These are phyloP conservation scores for Parasteatoda lunata DNA, from an alignment of 2,888 invertebrate genomes.

Conservation along the genomic window DNA sequence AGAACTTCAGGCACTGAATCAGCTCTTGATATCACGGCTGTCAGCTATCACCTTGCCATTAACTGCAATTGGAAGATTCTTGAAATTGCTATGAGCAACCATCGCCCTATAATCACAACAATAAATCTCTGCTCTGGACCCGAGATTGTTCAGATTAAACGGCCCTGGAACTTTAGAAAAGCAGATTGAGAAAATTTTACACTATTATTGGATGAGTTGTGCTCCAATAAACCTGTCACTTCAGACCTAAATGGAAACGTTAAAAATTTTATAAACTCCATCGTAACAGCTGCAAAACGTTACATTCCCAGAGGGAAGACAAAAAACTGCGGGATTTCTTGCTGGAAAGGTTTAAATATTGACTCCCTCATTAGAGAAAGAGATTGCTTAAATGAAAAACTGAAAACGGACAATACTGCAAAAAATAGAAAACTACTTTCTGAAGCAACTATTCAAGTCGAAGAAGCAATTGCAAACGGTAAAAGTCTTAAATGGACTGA, in stretches of 20 bases:
- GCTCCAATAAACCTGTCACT: neutral
- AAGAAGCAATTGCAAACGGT: neutral
- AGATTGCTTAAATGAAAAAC: neutral
- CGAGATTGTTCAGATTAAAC: neutral
- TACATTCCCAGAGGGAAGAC: neutral
- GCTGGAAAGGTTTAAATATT: neutral
- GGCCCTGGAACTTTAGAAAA: constrained; percentile 9
- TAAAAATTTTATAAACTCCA: neutral
- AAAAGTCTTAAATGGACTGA: neutral
- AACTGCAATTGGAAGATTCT: constrained; percentile 5
- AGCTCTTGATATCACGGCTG: neutral
- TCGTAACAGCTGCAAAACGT: neutral
- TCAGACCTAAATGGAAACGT: neutral
- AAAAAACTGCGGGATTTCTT: neutral
- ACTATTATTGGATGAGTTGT: neutral
- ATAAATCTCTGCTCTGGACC: neutral
- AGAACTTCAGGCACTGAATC: constrained; percentile 12
- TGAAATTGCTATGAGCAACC: constrained; percentile 22
- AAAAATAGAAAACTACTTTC: neutral
- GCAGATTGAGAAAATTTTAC: constrained; percentile 8
- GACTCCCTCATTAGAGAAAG: neutral
- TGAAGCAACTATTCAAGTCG: neutral
- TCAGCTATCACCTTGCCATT: neutral
- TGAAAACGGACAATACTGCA: neutral
- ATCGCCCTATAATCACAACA: neutral